Conservation (phyloP, 2,797 vertebrate species). For the Craterocephalus amniculus region DNA sequence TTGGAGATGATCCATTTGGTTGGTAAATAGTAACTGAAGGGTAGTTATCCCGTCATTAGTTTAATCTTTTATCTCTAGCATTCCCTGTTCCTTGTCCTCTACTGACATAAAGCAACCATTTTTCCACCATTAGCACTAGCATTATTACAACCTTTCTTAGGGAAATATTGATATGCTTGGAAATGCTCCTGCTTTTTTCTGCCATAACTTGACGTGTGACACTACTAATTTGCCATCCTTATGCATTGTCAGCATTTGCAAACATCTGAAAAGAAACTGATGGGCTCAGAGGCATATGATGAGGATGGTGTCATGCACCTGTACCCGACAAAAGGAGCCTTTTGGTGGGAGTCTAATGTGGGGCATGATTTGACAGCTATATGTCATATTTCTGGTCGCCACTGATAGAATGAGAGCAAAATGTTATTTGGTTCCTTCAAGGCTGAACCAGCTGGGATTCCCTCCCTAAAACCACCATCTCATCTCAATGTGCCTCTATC, state of each 20-base stretch:
- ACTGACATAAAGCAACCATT: background rate
- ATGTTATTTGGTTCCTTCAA: constrained; percentile 42
- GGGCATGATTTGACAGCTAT: constrained; percentile 30
- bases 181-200: background rate
- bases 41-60: background rate
- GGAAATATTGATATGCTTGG: background rate
- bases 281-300: background rate
- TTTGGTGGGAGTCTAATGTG: constrained; percentile 19
- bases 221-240: background rate
- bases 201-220: background rate
- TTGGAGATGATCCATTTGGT: background rate
- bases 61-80: background rate
- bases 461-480: constrained; percentile 43
- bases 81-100: background rate
- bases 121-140: background rate
- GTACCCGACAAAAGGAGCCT: background rate
- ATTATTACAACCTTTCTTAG: background rate
- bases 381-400: constrained; percentile 38
- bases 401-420: constrained; percentile 57
- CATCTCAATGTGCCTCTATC: constrained; percentile 52
- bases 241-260: background rate
- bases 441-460: constrained; percentile 50
- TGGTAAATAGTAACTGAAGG: background rate
- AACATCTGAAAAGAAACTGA: background rate
- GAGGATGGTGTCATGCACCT: background rate